A percentile compares a stretch with the other conserved stretches of the same genome.
Conservation (phyloP, 53 echinoderm and acorn worm genomes). For the Actinopyga echinites region DNA sequence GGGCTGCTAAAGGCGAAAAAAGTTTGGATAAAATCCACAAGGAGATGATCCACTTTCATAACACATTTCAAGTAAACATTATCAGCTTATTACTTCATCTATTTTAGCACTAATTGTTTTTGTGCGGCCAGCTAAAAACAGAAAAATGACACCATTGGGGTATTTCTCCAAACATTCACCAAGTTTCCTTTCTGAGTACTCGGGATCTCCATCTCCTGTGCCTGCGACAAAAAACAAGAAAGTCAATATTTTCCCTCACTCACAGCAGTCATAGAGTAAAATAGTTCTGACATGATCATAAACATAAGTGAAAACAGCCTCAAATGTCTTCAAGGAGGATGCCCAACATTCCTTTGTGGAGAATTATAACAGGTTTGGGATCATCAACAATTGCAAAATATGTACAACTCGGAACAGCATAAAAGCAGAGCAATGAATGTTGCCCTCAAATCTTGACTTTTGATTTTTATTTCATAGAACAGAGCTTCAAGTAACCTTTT, state of each 20-base stretch:
- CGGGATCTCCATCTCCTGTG: slow-evolving; percentile 90
- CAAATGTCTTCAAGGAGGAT: background rate
- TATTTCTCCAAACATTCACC: slow-evolving; percentile 81
- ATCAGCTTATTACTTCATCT: slow-evolving; percentile 59
- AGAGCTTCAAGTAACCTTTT: too few relatives aligned
- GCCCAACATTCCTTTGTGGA: background rate
- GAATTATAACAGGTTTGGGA: too few relatives aligned
- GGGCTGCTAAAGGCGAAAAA: too few relatives aligned
- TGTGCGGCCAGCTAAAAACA: slow-evolving; percentile 85
- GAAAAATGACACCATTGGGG: slow-evolving; percentile 94
- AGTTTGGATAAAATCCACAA: too few relatives aligned
- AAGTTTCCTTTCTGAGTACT: slow-evolving; percentile 64
- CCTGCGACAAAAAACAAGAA: slow-evolving; percentile 49
- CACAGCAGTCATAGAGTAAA: background rate
- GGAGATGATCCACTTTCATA: too few relatives aligned
- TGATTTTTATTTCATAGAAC: too few relatives aligned
- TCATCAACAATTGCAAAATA: too few relatives aligned
- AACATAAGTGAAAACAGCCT: background rate
- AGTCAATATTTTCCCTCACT: background rate
- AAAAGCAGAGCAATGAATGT: too few relatives aligned
- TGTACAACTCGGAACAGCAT: too few relatives aligned
- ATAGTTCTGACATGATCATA: background rate
- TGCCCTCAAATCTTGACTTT: too few relatives aligned
- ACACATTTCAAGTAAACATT: too few relatives aligned
- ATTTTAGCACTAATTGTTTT: slow-evolving; percentile 89